Evolutionary conservation across 2,797 vertebrate genomes (phyloP).

Genomic region (Etheostoma nigrum): DNA sequence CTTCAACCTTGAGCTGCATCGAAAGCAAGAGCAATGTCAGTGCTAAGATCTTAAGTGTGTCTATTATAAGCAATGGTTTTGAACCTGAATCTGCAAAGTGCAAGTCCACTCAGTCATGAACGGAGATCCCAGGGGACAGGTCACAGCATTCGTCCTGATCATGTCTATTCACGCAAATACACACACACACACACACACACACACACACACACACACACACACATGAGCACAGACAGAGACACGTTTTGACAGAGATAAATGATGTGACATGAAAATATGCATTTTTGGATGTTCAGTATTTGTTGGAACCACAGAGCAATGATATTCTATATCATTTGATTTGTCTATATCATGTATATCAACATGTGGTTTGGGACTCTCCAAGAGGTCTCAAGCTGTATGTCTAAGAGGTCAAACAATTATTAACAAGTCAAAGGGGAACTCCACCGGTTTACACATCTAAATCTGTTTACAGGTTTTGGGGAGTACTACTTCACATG

Average conservation of each 20-base stretch:
- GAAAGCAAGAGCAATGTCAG: constrained; percentile 30
- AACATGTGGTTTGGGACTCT: neutral
- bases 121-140: constrained; percentile 45
- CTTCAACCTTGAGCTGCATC: constrained; percentile 56
- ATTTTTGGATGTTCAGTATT: neutral
- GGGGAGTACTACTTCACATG: neutral
- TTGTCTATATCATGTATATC: neutral
- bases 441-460: neutral
- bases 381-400: neutral
- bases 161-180: constrained; percentile 17
- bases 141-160: constrained; percentile 35
- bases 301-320: neutral
- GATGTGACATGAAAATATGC: neutral
- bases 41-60: constrained; percentile 59
- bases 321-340: neutral
- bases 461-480: neutral
- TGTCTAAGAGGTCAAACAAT: neutral
- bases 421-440: neutral
- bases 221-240: constrained; percentile 9
- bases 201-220: constrained; percentile 11
- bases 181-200: constrained; percentile 11
- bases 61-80: constrained; percentile 59
- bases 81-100: constrained; percentile 62
- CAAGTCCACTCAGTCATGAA: constrained; percentile 62
- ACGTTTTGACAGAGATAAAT: neutral